Conservation (phyloP, 2,797 vertebrate genomes). For the Phoeniculus purpureus region DNA sequence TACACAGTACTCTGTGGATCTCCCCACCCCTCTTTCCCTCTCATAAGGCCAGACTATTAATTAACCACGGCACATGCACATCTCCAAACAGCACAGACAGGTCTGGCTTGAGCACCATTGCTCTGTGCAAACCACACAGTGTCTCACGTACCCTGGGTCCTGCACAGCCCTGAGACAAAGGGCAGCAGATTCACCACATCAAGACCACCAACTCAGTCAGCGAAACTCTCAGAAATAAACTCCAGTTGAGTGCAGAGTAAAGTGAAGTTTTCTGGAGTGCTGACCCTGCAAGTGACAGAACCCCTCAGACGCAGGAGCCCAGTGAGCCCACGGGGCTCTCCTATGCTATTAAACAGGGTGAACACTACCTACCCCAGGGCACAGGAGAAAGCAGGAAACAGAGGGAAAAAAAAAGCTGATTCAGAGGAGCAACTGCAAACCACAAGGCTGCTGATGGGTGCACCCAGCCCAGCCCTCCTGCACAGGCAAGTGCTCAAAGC, state of each 20-base stretch:
- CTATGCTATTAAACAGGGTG: not conserved
- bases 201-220: not conserved
- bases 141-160: not conserved
- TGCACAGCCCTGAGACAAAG: not conserved
- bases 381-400: not conserved
- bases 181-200: not conserved
- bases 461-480: not conserved
- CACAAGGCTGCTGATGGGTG: not conserved
- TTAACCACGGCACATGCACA: fast-evolving
- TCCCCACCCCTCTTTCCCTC: not conserved
- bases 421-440: not conserved
- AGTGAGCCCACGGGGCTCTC: not conserved
- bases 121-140: not conserved
- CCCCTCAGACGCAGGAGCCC: fast-evolving
- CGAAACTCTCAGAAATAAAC: not conserved
- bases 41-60: not conserved
- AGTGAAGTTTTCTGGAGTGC: not conserved
- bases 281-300: not conserved
- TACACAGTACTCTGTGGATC: not conserved
- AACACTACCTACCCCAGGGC: not conserved
- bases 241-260: not conserved
- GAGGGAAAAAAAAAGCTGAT: too few species aligned
- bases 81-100: not conserved
- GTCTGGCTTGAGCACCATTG: not conserved
- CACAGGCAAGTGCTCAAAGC: not conserved